Base-by-base conservation (phyloP, 1,140 invertebrate genomes). In the Pseudomyrmex concolor region DNA sequence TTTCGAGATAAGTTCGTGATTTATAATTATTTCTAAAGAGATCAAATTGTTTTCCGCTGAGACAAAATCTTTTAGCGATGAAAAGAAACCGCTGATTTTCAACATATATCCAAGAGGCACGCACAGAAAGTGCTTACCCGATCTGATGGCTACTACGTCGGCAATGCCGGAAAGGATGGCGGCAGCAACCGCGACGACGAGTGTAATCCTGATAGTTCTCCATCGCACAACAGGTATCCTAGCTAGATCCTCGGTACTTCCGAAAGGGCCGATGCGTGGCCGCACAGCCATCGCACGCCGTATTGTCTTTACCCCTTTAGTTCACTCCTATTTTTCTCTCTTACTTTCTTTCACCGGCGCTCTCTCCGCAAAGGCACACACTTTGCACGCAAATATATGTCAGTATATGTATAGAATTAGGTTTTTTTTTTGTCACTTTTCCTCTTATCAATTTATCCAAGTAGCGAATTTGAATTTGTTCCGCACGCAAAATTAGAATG, bases 281-380 rank as follows among this genome's bases (percentile, higher is more conserved):
- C 86, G 89, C 91, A 90, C 90, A 90, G 88, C 90, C 90, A 90
- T 91, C 91, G 91, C 92, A 86, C 91, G 89, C 89, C 89, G 87
- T 89, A 8, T 34, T 34, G 34, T 64, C 34, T 45, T 34, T 34
- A 34, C 15, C n/a, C 34, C 5, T 64, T 64, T 45, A 9, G n/a
- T 45, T 64, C 84, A 86, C 83, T 85, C 84, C 83, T 86, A 76
- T 89, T 67, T 74, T 84, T 71, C 85, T 68, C 86, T 85, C 25
- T 59, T 25, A 48, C n/a, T 78, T 51, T 73, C 54, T 55, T 74
- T 78, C 54, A 43, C 63, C 66, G 19, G 66, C 55, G 22, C 43
- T 59, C 76, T 19, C 13, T 34, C 45, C 9, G 55, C 3, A 51
- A 19, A 80, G 62, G 34, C 66, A 71, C 66, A 55, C 76, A 80